These are phyloP conservation scores for Phaonia tiefii DNA, from an alignment of 2,888 invertebrate genomes.

Conservation along the genomic window DNA sequence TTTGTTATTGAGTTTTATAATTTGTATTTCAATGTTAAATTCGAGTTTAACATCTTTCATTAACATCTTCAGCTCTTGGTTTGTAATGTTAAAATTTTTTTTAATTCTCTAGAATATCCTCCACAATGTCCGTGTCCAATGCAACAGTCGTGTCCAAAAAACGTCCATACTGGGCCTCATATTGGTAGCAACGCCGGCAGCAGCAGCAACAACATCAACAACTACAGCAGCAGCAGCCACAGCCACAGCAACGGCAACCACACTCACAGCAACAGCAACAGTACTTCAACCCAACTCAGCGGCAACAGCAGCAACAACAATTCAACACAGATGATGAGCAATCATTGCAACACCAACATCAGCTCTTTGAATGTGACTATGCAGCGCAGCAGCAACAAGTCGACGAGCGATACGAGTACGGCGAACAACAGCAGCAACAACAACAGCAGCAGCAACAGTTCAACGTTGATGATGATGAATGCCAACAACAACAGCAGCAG, in stretches of 20 bases:
- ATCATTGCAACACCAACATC: conserved; percentile 70
- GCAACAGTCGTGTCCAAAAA: conserved; percentile 98
- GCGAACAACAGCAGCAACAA: conserved; percentile 67
- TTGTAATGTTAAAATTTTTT: too few species aligned
- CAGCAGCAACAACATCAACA: conserved; percentile 80
- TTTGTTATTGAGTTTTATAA: too few species aligned
- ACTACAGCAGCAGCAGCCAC: conserved; percentile 81
- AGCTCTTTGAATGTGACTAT: conserved; percentile 75
- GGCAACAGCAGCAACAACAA: conserved; percentile 70
- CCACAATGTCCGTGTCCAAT: conserved; percentile 91
- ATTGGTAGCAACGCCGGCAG: conserved; percentile 93
- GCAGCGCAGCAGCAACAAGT: conserved; percentile 61
- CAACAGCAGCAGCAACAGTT: conserved; percentile 70
- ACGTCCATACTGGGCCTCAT: conserved; percentile 99
- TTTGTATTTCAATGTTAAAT: too few species aligned
- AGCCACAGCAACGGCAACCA: conserved; percentile 69
- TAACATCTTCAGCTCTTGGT: too few species aligned
- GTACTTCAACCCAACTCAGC: conserved; percentile 66
- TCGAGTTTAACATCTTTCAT: too few species aligned
- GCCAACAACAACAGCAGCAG: too few species aligned
- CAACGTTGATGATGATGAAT: conserved; percentile 70
- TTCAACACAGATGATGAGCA: conserved; percentile 48
- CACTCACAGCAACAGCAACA: conserved; percentile 67
- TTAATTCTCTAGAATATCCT: conserved; percentile 83
- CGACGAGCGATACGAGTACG: conserved; percentile 52